Evolutionary conservation across 2,888 invertebrate genomes (phyloP), one percentile per base, ranked within the genome.

Genomic region (Diadegma fenestrale): DNA sequence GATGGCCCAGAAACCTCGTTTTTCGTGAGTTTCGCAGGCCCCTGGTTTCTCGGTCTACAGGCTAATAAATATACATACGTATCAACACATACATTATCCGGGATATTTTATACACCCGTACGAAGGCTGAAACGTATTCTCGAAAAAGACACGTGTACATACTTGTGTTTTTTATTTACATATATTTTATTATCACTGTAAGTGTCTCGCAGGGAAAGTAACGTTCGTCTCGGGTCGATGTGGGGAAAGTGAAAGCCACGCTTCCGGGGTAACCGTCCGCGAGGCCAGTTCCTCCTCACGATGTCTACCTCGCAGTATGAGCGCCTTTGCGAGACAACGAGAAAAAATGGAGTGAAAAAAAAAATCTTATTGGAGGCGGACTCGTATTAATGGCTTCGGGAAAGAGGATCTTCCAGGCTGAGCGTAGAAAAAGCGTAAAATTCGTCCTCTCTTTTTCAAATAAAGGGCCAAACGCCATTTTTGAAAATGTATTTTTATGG

Each of bases 171-270:
- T 43, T 51, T 51, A 7, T 51, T 68, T 30, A 68, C 58, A 17
- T 76, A 30, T 19, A 30, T 69, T 33, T 79, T 26, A 73, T 73
- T 73, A 72, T 72, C 54, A 41, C 71, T 22, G 69, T 73, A 84
- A 80, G 86, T 87, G 85, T 87, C 79, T 84, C 80, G 84, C 86
- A 90, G 90, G 90, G 92, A 92, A 92, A 92, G 92, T 92, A 90
- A 90, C 84, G 75, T 82, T 58, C 79, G 81, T 80, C 80, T 66
- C 43, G 43, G 7, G 12, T 51, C 86, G 82, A 88, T 84, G 90
- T 89, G 90, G 92, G 89, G 91, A 92, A 92, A 92, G 92, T 91
- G 92, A 92, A 92, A 92, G 91, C 91, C 41, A 69, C 79, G 86
- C 90, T 91, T 91, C 90, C 91, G 91, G 90, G 90, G 89, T 90